phyloP scores from a whole-genome alignment of 2,113 vertebrate species.

The Vulpes vulpes region DNA sequence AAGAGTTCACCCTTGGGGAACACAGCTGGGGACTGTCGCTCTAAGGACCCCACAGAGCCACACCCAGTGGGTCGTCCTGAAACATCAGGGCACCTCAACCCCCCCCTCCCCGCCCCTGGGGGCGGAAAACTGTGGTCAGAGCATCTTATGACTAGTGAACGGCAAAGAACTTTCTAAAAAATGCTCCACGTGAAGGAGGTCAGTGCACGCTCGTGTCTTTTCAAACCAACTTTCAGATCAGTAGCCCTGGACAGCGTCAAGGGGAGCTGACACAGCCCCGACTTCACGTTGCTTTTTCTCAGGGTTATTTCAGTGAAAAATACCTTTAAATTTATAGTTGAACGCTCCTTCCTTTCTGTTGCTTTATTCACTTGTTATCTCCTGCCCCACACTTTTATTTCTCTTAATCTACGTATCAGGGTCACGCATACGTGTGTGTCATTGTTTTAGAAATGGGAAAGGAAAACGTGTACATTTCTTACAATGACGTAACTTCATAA shows the following conservation, averaged over 20 bases:
- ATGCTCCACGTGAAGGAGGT: background rate
- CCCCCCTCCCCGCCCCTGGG: background rate
- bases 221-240: background rate
- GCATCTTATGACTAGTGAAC: background rate
- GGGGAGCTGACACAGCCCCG: background rate
- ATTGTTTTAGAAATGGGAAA: conserved; percentile 30
- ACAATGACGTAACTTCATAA: background rate
- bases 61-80: background rate
- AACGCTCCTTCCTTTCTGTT: background rate
- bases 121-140: background rate
- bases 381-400: background rate
- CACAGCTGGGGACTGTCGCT: no score
- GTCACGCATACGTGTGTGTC: background rate
- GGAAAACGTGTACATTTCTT: background rate
- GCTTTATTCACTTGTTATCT: background rate
- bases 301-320: background rate
- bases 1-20: no score
- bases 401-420: background rate
- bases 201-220: background rate
- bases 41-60: no score
- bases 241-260: background rate
- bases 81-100: background rate
- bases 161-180: background rate
- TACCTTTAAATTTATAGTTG: background rate
- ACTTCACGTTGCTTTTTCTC: background rate